phyloP scores from a whole-genome alignment of 1,140 invertebrate genomes.

The Lepidurus arcticus region DNA sequence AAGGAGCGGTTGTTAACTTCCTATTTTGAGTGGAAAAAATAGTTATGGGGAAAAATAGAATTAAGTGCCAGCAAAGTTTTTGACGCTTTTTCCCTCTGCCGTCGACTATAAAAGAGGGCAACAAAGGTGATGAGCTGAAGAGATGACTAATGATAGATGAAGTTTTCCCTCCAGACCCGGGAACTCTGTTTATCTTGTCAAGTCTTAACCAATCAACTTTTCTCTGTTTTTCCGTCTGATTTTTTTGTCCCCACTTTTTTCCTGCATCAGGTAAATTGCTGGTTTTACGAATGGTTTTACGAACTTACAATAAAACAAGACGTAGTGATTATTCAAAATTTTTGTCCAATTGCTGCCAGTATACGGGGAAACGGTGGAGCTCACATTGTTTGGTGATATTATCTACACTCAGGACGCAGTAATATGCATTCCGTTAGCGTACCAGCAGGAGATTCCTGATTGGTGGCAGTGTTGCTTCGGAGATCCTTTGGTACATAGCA shows the following conservation, averaged over 20 bases:
- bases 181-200: conserved; percentile 10
- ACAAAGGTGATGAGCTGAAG: not conserved
- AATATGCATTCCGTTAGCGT: conserved; percentile 13
- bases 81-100: not conserved
- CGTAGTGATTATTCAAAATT: not conserved
- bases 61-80: not conserved
- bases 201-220: conserved; percentile 20
- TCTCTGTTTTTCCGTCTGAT: not conserved
- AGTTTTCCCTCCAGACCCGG: not conserved
- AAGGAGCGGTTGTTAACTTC: not conserved
- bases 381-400: not conserved
- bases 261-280: too few species aligned
- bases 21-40: not conserved
- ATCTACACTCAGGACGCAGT: not conserved
- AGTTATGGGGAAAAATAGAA: not conserved
- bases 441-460: not conserved
- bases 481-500: not conserved
- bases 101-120: not conserved
- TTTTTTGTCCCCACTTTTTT: too few species aligned
- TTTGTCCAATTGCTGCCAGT: not conserved
- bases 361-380: too few species aligned
- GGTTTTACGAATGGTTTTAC: too few species aligned
- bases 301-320: too few species aligned
- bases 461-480: not conserved
- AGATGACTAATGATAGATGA: conserved; percentile 16